Percentiles rank a stretch among this genome's conserved stretches.
These are phyloP conservation scores for Sebastes elongatus DNA, from an alignment of 2,797 vertebrate species.

Conservation along the genomic window DNA sequence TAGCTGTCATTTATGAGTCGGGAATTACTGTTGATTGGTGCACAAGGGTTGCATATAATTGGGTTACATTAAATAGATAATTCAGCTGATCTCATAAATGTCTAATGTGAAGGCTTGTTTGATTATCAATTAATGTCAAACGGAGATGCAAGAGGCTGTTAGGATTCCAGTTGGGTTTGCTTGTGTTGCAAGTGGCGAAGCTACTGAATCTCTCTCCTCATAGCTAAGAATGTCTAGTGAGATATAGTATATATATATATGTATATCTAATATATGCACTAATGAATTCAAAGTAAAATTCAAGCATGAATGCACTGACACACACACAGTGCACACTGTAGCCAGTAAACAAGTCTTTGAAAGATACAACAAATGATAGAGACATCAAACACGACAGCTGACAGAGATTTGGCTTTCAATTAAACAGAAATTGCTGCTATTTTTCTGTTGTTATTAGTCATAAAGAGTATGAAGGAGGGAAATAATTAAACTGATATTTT, in stretches of 20 bases:
- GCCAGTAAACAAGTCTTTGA: slow-evolving; percentile 29
- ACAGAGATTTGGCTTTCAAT: slow-evolving; percentile 36
- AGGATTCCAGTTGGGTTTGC: slow-evolving; percentile 49
- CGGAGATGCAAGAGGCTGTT: slow-evolving; percentile 56
- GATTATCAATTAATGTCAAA: slow-evolving; percentile 81
- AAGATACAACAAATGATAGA: slow-evolving; percentile 26
- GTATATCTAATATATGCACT: background rate
- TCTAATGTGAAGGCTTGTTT: slow-evolving; percentile 78
- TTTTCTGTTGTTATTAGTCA: slow-evolving; percentile 1
- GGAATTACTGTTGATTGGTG: slow-evolving; percentile 77
- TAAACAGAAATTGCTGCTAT: background rate
- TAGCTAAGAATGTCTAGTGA: background rate
- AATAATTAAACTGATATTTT: slow-evolving; percentile 1
- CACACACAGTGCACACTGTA: background rate
- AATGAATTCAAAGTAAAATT: slow-evolving; percentile 4
- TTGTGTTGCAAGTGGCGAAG: slow-evolving; percentile 12
- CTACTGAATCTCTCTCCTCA: background rate
- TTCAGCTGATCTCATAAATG: slow-evolving; percentile 80
- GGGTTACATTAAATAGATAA: slow-evolving; percentile 81
- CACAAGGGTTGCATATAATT: slow-evolving; percentile 76
- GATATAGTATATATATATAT: background rate
- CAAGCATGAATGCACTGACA: background rate
- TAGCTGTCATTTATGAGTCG: slow-evolving; percentile 66
- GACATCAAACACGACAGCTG: slow-evolving; percentile 37
- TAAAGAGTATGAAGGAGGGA: background rate